Base-by-base conservation (phyloP, 2,113 vertebrate genomes). In the Pterocles burchelli region DNA sequence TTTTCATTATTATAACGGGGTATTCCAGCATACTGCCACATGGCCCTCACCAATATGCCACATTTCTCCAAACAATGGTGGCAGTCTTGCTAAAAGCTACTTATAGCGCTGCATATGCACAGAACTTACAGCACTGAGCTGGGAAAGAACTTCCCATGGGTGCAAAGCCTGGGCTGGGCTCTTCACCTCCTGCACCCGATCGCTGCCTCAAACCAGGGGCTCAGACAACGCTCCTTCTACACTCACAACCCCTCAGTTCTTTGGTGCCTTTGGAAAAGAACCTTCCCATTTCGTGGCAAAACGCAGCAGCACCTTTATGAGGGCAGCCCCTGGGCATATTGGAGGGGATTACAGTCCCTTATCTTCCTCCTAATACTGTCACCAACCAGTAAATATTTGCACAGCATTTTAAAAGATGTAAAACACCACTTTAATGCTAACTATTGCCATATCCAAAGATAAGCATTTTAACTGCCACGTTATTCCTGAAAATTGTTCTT, bases 231-330 rank as follows among this genome's bases (percentile, higher is more conserved):
- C 14, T 55, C 31, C 2, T 38, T 21, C 41, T 10, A 41, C 29
- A 8, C 33, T 73, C 20, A 7, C 6, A 58, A 61, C 11, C 16
- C 34, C 49, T 54, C n/a, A 8, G 33, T 10, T 67, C 38, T 74
- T 59, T 4, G 7, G 15, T 19, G 41, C 24, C 26, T 55, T 48
- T 34, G 41, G 28, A 48, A 43, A 68, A 74, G 9, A 55, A 31
- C 29, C n/a, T 48, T 54, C 29, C 3, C 3, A 9, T 19, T 55
- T 43, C 22, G 34, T 2, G 17, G 28, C 10, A 29, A 66, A 73
- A 46, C 2, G 0, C 1, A 29, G 21, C 33, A 8, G 45, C 1
- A 9, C 12, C 1, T 49, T 36, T 49, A 26, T 1, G 33, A 18
- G 0, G 3, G 14, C 25, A 12, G 55, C 20, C 41, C 15, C 31